Evolutionary conservation across 2,797 vertebrate species (phyloP).

Genomic region (Eulemur coronatus): DNA sequence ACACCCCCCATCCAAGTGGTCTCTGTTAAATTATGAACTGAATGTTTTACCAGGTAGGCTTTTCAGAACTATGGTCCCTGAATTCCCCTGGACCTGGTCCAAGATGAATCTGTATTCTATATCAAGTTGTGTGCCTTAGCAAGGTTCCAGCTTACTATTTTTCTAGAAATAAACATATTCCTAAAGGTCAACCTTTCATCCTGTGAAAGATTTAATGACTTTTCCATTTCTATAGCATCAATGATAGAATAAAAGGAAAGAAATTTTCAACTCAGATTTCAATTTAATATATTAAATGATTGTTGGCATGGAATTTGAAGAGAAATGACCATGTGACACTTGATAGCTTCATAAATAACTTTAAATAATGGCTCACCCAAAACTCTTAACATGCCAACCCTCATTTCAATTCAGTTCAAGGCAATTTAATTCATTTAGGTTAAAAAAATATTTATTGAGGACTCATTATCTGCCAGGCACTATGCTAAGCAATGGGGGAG

Average conservation of each 20-base stretch:
- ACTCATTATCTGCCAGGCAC: not conserved
- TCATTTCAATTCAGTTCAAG: constrained; percentile 28
- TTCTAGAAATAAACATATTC: constrained; percentile 1
- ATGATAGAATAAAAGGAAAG: not conserved
- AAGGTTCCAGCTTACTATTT: not conserved
- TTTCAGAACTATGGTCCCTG: not conserved
- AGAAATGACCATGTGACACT: not conserved
- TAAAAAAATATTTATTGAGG: not conserved
- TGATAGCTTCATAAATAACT: constrained; percentile 2
- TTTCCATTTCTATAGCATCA: constrained; percentile 30
- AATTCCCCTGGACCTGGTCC: not conserved
- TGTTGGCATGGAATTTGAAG: not conserved
- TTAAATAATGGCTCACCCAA: constrained; percentile 1
- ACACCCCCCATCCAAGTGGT: not conserved
- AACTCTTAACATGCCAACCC: not conserved
- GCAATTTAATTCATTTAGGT: constrained; percentile 21
- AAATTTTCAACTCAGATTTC: not conserved
- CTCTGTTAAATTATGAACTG: constrained; percentile 4
- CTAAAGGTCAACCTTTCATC: not conserved
- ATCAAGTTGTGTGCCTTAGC: not conserved
- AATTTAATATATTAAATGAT: constrained; percentile 27
- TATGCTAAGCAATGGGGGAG: not conserved
- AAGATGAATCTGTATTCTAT: not conserved
- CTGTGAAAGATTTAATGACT: not conserved
- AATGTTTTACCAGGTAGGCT: not conserved